phyloP scores from a whole-genome alignment of 2,113 vertebrate species.

The Lamprotornis superbus region DNA sequence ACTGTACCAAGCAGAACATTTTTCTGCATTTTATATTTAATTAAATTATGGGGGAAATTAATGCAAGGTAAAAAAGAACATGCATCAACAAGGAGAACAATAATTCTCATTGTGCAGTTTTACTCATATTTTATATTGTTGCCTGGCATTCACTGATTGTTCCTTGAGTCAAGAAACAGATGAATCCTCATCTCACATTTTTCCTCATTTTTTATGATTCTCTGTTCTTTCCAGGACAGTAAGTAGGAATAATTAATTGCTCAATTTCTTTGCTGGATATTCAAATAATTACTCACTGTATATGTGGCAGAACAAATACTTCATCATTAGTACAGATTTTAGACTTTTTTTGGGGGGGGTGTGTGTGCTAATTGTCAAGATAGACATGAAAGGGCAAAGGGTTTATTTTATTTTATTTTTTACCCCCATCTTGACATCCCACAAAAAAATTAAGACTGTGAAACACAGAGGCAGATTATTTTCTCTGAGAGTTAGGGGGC shows the following conservation, averaged over 20 bases:
- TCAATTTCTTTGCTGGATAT: not conserved
- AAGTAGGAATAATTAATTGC: not conserved
- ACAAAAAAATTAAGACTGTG: not conserved
- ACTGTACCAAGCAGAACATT: not conserved
- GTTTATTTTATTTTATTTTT: not conserved
- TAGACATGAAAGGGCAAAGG: not conserved
- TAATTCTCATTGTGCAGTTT: not conserved
- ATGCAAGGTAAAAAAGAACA: not conserved
- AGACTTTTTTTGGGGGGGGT: accelerated
- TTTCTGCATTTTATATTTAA: not conserved
- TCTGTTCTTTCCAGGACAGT: not conserved
- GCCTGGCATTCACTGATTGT: not conserved
- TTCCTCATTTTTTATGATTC: not conserved
- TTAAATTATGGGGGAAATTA: not conserved
- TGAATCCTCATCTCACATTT: not conserved
- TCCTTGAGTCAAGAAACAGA: not conserved
- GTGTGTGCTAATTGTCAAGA: not conserved
- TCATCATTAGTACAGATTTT: not conserved
- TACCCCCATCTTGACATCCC: not conserved
- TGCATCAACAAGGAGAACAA: not conserved
- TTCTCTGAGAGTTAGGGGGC: not conserved
- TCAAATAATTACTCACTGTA: not conserved
- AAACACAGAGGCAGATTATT: not conserved
- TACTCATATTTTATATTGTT: not conserved
- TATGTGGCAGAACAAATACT: not conserved